Evolutionary conservation across 2,888 invertebrate genomes (phyloP), one percentile per base, ranked within the genome.

Genomic region (Glyphotaelius pellucidus): DNA sequence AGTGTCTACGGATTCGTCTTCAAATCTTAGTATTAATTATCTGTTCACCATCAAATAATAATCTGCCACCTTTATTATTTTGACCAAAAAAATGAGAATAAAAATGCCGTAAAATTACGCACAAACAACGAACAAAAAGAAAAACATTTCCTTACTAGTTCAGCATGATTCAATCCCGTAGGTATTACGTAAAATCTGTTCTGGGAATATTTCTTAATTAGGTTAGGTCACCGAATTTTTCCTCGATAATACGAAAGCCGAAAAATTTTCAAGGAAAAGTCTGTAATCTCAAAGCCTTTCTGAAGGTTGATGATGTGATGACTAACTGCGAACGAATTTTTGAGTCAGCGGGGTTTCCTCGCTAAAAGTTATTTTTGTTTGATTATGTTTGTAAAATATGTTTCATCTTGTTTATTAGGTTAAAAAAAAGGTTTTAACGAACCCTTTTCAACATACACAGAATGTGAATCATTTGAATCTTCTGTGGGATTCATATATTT

Each of bases 301-400:
- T 38, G 52, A 35, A n/a, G 31, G 25, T 30, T 89, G 35, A 32
- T 42, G 42, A 42, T 42, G 42, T 42, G 42, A 42, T 80, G 81
- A 90, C 67, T 67, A 67, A 91, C 67, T 32, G 35, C 79, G 38
- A 19, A 31, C 31, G 87, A 35, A 79, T 85, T 80, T 79, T 52
- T 80, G 47, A 88, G 42, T 81, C 91, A 32, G 38, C n/a, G 90
- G 90, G 52, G 47, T 67, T 67, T 35, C 35, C 52, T 38, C 19
- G 19, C 67, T n/a, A 7, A 67, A 67, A n/a, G 25, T n/a, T 81
- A 81, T 32, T 32, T 32, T 81, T 83, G 32, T 83, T 14, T 5
- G 32, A 32, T 30, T 32, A 25, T 81, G 12, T 81, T 7, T 81
- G 12, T 2, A 81, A 81, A 31, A 81, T 30, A 31, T 12, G 1